A percentile compares a stretch with the other conserved stretches of the same genome.
These are phyloP conservation scores for Lasiurus cinereus DNA, from an alignment of 2,113 vertebrate genomes.

Conservation along the genomic window DNA sequence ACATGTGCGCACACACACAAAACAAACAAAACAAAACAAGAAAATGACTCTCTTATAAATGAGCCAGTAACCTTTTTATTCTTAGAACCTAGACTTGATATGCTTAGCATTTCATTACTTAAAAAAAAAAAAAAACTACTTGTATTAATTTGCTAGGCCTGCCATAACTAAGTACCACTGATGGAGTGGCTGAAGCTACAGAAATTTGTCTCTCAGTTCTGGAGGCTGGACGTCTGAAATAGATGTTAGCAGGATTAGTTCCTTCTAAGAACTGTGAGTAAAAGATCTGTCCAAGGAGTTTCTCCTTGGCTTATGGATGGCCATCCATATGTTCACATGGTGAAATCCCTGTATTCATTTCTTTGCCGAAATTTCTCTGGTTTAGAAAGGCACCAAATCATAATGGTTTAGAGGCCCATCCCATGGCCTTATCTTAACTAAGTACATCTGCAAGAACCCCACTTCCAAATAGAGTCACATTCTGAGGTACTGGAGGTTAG, in stretches of 20 bases:
- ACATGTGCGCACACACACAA: too few relatives aligned
- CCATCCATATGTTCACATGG: neutral
- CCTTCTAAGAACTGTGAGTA: neutral
- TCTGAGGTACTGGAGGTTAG: neutral
- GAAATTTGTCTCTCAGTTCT: neutral
- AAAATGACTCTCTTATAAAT: neutral
- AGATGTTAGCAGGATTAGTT: neutral
- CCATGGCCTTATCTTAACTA: neutral
- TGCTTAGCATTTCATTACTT: neutral
- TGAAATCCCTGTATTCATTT: neutral
- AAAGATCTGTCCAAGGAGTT: neutral
- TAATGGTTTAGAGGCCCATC: neutral
- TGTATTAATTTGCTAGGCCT: neutral
- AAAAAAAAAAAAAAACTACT: neutral
- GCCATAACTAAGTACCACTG: neutral
- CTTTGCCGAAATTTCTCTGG: neutral
- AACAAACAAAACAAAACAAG: too few relatives aligned
- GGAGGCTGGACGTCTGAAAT: neutral
- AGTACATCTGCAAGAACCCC: neutral
- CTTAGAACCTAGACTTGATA: neutral
- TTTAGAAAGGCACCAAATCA: conserved; percentile 43
- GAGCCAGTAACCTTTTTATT: neutral
- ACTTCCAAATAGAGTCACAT: conserved; percentile 36
- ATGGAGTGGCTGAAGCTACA: neutral
- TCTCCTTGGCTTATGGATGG: neutral